Percentiles rank a stretch among this genome's conserved stretches.
Evolutionary conservation across 2,113 vertebrate species (phyloP).

Genomic region (Calyptommatus sinebrachiatus): DNA sequence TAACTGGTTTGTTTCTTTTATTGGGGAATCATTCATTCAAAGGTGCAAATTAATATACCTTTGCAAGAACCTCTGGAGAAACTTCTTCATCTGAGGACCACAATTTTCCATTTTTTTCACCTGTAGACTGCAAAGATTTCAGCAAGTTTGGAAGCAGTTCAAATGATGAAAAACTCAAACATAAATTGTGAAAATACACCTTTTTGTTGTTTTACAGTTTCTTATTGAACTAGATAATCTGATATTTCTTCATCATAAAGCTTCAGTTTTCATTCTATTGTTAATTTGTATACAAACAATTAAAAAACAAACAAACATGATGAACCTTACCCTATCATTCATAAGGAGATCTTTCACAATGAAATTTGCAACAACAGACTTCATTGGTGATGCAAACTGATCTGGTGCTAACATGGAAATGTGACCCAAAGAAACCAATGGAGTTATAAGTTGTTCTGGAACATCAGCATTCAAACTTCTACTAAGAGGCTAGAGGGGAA

Average conservation of each 20-base stretch:
- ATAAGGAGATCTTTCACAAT: slow-evolving; percentile 98
- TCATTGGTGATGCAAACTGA: slow-evolving; percentile 99
- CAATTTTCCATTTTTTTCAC: slow-evolving; percentile 96
- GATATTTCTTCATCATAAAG: not conserved
- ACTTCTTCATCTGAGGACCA: slow-evolving; percentile 98
- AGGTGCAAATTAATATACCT: slow-evolving; percentile 71
- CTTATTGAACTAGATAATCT: not conserved
- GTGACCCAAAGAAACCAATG: slow-evolving; percentile 95
- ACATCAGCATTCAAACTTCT: slow-evolving; percentile 97
- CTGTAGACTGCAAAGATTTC: slow-evolving; percentile 82
- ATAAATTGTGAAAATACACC: not conserved
- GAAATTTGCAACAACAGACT: slow-evolving; percentile 98
- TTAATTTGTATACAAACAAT: not conserved
- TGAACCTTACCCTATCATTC: slow-evolving; percentile 91
- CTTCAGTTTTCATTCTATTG: not conserved
- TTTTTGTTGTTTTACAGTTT: not conserved
- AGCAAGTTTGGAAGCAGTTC: slow-evolving; percentile 53
- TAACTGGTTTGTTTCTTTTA: too few species aligned
- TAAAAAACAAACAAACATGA: too few species aligned
- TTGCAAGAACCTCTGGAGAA: slow-evolving; percentile 94
- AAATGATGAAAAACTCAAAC: not conserved
- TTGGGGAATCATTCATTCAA: not conserved
- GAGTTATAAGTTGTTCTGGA: slow-evolving; percentile 96
- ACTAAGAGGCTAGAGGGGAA: slow-evolving; percentile 84
- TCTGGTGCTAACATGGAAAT: slow-evolving; percentile 98